A percentile compares a stretch with the other conserved stretches of the same genome.
Conservation (phyloP, 2,797 vertebrate genomes). For the Heliangelus exortis region DNA sequence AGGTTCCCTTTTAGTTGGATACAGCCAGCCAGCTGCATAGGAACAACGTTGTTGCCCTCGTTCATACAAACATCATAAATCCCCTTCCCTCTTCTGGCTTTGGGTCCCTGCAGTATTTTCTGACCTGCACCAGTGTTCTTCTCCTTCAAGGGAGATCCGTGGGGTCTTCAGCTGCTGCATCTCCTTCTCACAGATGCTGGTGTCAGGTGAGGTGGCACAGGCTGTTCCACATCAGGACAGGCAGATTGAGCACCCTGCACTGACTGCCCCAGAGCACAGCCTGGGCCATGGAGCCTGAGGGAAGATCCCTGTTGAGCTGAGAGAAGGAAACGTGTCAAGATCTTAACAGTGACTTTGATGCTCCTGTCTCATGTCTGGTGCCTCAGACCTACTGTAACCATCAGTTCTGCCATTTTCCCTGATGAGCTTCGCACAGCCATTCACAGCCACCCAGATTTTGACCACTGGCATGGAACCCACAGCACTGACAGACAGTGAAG, state of each 20-base stretch:
- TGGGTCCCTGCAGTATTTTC: background rate
- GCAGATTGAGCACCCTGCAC: background rate
- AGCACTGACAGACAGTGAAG: background rate
- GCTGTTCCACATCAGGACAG: background rate
- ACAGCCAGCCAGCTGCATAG: background rate
- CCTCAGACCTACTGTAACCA: background rate
- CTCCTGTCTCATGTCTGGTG: background rate
- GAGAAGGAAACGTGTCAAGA: background rate
- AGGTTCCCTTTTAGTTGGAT: background rate
- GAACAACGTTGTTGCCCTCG: background rate
- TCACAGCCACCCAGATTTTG: background rate
- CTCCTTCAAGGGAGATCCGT: background rate
- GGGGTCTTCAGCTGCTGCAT: background rate
- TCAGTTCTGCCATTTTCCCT: background rate
- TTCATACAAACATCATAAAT: background rate
- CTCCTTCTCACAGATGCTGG: background rate
- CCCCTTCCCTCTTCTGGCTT: background rate
- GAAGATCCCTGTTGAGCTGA: background rate
- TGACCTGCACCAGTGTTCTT: background rate
- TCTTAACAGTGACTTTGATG: background rate
- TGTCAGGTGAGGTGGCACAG: background rate
- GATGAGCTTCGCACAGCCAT: background rate
- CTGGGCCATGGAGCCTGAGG: accelerated
- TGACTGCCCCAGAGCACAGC: background rate
- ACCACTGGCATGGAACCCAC: background rate